Base-by-base conservation (phyloP, 1,140 invertebrate species). In the Babylonia areolata region DNA sequence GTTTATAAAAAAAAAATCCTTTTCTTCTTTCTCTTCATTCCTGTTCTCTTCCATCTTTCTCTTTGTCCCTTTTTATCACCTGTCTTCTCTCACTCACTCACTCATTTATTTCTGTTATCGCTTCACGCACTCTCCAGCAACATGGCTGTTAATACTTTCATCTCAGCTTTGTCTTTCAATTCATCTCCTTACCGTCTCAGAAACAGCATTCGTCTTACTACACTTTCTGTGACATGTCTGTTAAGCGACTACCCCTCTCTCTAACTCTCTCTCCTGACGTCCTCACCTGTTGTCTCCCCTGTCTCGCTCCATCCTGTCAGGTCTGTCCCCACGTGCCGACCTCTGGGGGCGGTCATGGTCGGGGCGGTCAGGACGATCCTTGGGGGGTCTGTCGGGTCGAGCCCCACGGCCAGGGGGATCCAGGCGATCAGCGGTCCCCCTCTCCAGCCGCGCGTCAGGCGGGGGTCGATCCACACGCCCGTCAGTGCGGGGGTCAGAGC, bases 331-430 rank as follows among this genome's bases (percentile, higher is more conserved):
- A 69, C 58, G 58, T n/a, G 17, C 58, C 6, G 58, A 23, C 23
- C 78, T 80, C 78, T 54, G 9, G 28, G 78, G 39, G 42, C 81
- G 58, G 6, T 69, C 81, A 39, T 46, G 40, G 3, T 81, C 79
- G 33, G 51, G n/a, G 17, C 79, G 28, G 2, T 81, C 79, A 1
- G 46, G 33, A 35, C 81, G 58, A 15, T 82, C 78, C 28, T 33
- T 71, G 54, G 1, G 20, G 69, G 81, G 39, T 15, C 82, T 17
- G 0, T 84, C 82, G 15, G 82, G 82, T 5, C 82, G 42, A 15
- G 28, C 80, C 5, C 28, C 42, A 20, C 78, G 39, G 6, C n/a
- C 73, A 40, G 80, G 17, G 28, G 40, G 69, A 23, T 23, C 42
- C 64, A 23, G 64, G 40, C 64, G 40, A 11, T 78, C 73, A n/a